Evolutionary conservation across 2,113 vertebrate genomes (phyloP).

Genomic region (Microcebus jonahi): DNA sequence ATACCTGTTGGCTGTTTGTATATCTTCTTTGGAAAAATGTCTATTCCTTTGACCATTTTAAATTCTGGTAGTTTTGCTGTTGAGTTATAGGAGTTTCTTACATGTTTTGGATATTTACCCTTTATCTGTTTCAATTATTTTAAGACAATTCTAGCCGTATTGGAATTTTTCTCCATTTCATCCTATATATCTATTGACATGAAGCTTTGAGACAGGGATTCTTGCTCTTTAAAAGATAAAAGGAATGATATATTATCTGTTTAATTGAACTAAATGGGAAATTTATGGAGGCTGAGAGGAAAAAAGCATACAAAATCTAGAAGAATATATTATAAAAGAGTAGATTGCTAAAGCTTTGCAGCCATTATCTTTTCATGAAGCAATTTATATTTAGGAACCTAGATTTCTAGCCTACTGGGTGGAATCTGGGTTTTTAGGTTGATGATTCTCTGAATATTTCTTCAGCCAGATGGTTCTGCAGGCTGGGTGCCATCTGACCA

Average conservation of each 20-base stretch:
- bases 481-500: conserved; percentile 69
- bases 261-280: background rate
- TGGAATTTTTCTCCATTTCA: conserved; percentile 27
- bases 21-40: conserved; percentile 20
- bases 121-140: conserved; percentile 28
- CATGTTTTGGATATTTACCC: background rate
- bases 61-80: background rate
- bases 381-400: conserved; percentile 15
- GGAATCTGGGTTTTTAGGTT: conserved; percentile 75
- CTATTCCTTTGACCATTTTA: background rate
- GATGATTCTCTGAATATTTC: conserved; percentile 60
- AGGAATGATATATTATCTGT: background rate
- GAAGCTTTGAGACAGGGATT: background rate
- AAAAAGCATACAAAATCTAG: background rate
- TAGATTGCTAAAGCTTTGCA: background rate
- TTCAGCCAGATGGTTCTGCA: conserved; percentile 74
- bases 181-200: background rate
- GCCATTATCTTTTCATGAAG: conserved; percentile 7
- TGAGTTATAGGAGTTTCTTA: background rate
- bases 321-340: background rate
- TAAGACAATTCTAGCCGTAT: background rate
- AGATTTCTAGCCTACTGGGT: conserved; percentile 15
- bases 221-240: background rate
- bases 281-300: background rate
- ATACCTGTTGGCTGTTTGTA: background rate